Evolutionary conservation across 1,140 invertebrate genomes (phyloP).

Genomic region (Bombus terrestris): DNA sequence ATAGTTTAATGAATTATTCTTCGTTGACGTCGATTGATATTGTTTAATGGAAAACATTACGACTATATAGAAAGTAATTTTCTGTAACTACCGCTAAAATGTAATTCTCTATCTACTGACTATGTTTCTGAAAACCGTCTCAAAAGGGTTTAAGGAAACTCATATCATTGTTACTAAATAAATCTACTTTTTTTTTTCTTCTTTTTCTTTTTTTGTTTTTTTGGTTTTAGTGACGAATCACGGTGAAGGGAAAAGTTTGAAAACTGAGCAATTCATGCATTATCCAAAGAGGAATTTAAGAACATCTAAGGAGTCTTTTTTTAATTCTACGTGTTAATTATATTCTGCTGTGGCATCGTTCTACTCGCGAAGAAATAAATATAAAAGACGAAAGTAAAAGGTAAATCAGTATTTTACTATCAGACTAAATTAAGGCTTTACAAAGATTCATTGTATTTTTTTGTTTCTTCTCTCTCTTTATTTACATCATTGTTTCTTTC

Average conservation of each 20-base stretch:
- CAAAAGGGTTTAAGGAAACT: constrained; percentile 4
- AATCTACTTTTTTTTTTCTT: not conserved
- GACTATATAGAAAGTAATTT: not conserved
- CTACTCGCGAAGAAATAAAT: constrained; percentile 31
- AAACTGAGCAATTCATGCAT: not conserved
- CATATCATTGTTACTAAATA: not conserved
- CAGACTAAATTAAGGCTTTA: constrained; percentile 49
- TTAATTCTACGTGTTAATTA: not conserved
- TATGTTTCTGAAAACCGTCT: constrained; percentile 8
- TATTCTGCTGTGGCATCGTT: constrained; percentile 34
- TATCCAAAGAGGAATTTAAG: not conserved
- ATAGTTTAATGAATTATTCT: not conserved
- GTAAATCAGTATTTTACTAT: not conserved
- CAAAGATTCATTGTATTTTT: constrained; percentile 40
- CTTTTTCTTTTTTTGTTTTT: too few species aligned
- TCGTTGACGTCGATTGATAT: constrained; percentile 1
- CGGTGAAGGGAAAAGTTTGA: not conserved
- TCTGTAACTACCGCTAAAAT: not conserved
- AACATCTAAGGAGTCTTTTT: too few species aligned
- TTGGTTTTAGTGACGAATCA: constrained; percentile 14
- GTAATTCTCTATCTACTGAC: not conserved
- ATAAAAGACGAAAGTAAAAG: not conserved
- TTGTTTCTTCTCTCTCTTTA: constrained; percentile 42
- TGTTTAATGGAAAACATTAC: not conserved
- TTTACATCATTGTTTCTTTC: constrained; percentile 50